phyloP scores from a whole-genome alignment of 2,797 vertebrate species.

The Phataginus tetradactyla region DNA sequence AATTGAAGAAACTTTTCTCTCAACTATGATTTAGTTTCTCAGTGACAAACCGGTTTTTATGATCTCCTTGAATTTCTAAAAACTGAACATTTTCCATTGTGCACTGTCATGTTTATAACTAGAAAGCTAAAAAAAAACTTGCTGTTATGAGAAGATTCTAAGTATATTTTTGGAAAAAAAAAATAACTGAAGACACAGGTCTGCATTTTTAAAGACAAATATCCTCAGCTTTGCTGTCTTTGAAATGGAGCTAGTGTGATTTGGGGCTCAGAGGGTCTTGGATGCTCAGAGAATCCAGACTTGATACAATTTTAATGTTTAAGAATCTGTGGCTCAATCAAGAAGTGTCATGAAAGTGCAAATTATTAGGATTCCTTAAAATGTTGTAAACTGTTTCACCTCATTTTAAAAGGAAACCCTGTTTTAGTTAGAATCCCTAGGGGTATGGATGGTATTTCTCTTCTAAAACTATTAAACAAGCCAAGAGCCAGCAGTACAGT shows the following conservation, averaged over 20 bases:
- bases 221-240: not conserved
- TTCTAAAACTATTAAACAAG: slow-evolving; percentile 74
- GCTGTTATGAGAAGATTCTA: not conserved
- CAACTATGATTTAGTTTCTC: slow-evolving; percentile 10
- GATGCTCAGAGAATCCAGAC: not conserved
- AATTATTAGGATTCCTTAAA: slow-evolving; percentile 54
- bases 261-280: not conserved
- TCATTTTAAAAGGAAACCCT: slow-evolving; percentile 26
- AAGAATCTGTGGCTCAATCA: not conserved
- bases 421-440: slow-evolving; percentile 51
- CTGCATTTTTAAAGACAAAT: not conserved
- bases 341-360: slow-evolving; percentile 22
- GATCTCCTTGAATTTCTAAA: not conserved
- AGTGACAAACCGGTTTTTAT: not conserved
- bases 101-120: not conserved
- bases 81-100: not conserved
- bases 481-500: slow-evolving; percentile 50
- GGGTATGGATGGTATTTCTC: slow-evolving; percentile 50
- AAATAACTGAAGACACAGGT: not conserved
- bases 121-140: not conserved
- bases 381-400: slow-evolving; percentile 33
- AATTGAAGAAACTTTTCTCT: not conserved
- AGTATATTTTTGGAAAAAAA: not conserved
- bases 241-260: not conserved
- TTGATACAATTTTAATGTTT: not conserved